A percentile compares a stretch with the other conserved stretches of the same genome.
phyloP scores from a whole-genome alignment of 2,113 vertebrate species.

The Mus pahari region DNA sequence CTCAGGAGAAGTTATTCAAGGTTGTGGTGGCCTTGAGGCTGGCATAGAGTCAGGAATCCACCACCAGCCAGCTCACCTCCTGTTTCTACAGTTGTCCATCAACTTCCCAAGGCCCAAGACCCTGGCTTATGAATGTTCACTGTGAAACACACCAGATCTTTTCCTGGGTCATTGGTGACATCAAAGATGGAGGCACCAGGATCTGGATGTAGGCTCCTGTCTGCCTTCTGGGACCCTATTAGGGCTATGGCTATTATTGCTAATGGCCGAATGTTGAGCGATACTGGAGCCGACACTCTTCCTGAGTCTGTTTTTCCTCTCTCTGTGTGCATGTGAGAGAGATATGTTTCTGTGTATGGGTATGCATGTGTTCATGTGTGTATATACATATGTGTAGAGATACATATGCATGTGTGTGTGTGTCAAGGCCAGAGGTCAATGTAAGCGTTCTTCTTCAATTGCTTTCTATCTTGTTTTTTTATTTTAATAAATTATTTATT shows the following conservation, averaged over 20 bases:
- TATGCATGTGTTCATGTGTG: neutral
- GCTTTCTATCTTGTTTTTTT: neutral
- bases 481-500: too few species aligned
- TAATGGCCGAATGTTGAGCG: neutral
- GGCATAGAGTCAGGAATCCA: neutral
- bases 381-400: neutral
- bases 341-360: neutral
- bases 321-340: neutral
- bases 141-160: neutral
- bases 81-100: accelerated
- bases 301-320: neutral
- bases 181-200: neutral
- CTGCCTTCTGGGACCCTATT: neutral
- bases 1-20: neutral
- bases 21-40: neutral
- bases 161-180: neutral
- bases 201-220: neutral
- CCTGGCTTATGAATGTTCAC: accelerated
- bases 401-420: neutral
- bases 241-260: neutral
- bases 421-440: neutral
- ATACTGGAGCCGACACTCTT: neutral
- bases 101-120: neutral
- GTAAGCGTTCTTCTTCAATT: neutral
- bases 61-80: neutral